Conservation (phyloP, 2,888 invertebrate genomes). For the Pachliopta kotzebuea region DNA sequence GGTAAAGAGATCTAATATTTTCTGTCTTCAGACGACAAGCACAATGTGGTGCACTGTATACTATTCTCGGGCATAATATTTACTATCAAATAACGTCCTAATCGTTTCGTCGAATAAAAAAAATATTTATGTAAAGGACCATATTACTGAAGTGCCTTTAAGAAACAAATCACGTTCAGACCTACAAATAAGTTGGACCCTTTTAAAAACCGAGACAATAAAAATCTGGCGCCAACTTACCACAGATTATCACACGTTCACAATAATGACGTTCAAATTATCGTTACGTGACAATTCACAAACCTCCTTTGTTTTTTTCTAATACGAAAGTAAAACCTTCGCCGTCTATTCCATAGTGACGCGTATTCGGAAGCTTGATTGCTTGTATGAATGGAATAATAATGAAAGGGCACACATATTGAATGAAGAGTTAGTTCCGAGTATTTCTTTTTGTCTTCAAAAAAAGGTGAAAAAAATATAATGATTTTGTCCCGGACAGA, state of each 20-base stretch:
- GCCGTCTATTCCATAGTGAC: conserved; percentile 48
- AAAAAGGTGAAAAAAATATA: no score
- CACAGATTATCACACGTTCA: conserved; percentile 71
- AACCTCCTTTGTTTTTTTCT: conserved; percentile 43
- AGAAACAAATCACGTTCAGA: conserved; percentile 36
- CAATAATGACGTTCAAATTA: conserved; percentile 72
- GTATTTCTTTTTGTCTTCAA: conserved; percentile 36
- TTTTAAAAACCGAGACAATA: conserved; percentile 56
- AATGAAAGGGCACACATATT: conserved; percentile 39
- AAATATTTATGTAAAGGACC: conserved; percentile 1
- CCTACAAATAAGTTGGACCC: conserved; percentile 28
- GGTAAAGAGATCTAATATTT: no score
- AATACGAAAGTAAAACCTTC: conserved; percentile 65
- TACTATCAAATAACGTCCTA: no score
- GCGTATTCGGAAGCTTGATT: conserved; percentile 63
- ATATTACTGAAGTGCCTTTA: conserved; percentile 14
- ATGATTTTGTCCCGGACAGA: no score
- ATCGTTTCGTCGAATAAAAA: not conserved
- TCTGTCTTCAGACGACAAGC: no score
- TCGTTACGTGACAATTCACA: conserved; percentile 62
- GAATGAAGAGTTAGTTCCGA: conserved; percentile 48
- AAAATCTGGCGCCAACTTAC: conserved; percentile 70
- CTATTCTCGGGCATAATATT: no score
- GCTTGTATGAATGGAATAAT: conserved; percentile 55
- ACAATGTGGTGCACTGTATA: no score